These are phyloP conservation scores for Trogon surrucura DNA, from an alignment of 2,113 vertebrate genomes.

Conservation along the genomic window DNA sequence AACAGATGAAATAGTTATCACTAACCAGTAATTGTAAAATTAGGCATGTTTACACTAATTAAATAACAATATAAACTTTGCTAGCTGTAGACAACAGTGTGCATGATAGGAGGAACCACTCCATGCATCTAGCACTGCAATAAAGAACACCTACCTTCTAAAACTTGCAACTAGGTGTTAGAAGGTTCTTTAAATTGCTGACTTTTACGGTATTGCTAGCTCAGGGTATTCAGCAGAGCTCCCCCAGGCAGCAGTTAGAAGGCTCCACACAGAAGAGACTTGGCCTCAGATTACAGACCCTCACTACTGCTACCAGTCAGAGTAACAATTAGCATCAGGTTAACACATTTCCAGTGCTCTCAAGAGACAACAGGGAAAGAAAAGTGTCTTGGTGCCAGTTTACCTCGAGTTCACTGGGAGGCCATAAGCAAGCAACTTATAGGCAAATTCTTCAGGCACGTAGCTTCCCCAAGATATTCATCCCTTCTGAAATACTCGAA, in stretches of 20 bases:
- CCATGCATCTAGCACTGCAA: too few relatives aligned
- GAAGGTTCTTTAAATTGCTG: too few relatives aligned
- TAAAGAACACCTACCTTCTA: too few relatives aligned
- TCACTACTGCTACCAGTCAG: conserved; percentile 19
- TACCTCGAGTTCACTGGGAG: neutral
- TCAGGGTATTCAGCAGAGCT: neutral
- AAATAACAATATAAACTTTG: too few relatives aligned
- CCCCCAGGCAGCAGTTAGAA: neutral
- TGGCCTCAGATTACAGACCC: neutral
- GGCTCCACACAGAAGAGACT: neutral
- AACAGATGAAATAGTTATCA: too few relatives aligned
- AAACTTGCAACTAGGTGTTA: too few relatives aligned
- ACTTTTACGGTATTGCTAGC: neutral
- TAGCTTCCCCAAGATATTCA: neutral
- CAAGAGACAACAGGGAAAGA: neutral
- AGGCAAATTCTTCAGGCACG: neutral
- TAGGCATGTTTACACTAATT: too few relatives aligned
- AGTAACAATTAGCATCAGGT: conserved; percentile 9
- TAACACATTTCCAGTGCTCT: neutral
- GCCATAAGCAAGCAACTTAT: neutral
- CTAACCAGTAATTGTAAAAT: too few relatives aligned
- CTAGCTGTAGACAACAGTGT: too few relatives aligned
- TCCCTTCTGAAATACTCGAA: neutral
- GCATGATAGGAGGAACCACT: too few relatives aligned
- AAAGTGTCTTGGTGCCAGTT: neutral